A percentile compares a stretch with the other conserved stretches of the same genome.
phyloP scores from a whole-genome alignment of 2,113 vertebrate species.

The Laticauda colubrina region DNA sequence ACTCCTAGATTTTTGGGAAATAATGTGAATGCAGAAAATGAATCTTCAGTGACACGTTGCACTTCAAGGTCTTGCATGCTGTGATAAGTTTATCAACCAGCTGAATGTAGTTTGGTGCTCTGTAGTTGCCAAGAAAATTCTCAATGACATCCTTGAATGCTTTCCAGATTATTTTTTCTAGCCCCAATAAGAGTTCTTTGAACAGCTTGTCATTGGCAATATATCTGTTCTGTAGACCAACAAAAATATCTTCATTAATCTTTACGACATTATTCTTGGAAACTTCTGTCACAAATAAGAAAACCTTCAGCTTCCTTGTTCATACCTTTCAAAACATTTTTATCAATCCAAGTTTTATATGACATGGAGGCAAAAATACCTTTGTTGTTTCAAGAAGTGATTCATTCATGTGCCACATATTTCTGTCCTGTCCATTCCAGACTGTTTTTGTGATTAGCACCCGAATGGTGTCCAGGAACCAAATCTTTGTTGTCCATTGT shows the following conservation, averaged over 20 bases:
- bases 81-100: too few species aligned
- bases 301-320: neutral
- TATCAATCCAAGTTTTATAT: neutral
- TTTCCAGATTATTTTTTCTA: neutral
- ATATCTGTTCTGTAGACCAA: neutral
- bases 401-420: neutral
- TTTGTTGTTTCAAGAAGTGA: neutral
- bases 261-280: neutral
- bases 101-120: neutral
- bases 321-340: neutral
- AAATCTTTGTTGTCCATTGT: neutral
- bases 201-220: neutral
- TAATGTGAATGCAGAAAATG: neutral
- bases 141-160: neutral
- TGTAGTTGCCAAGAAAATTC: neutral
- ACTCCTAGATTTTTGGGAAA: neutral
- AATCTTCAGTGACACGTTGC: neutral
- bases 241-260: neutral
- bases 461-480: neutral
- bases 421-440: neutral
- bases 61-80: neutral
- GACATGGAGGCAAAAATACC: neutral
- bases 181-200: neutral
- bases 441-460: neutral
- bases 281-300: neutral